Evolutionary conservation across 2,797 vertebrate genomes (phyloP), one percentile per base, ranked within the genome.

Genomic region (Sebastes elongatus): DNA sequence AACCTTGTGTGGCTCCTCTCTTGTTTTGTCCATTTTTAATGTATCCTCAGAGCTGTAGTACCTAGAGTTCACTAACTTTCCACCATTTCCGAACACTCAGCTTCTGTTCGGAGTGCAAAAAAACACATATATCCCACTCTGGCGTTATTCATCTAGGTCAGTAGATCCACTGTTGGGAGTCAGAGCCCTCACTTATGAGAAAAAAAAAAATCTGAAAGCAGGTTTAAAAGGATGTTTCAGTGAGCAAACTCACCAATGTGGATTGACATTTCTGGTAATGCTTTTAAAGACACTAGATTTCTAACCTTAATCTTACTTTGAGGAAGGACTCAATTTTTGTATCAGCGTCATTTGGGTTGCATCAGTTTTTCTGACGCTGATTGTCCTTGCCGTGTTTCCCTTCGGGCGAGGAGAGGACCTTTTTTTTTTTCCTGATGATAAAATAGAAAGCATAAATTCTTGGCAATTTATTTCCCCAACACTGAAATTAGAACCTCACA

Each of bases 341-440:
- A 69, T 81, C 62, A n/a, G 53, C 55, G 78, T 90, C 88, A 89
- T 89, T 88, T 87, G 61, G 86, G 71, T 89, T 85, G 74, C 86
- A 86, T 92, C 91, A 88, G 62, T 81, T 84, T 81, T 86, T 80
- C 60, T 90, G 90, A 93, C 79, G 75, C 76, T 92, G 86, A 94
- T 91, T 71, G 83, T 74, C 84, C 82, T 88, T 88, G 91, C 88
- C 83, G 90, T 86, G 59, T 86, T 84, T 93, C 67, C 88, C 91
- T 82, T 82, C 57, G 1, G 82, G 91, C 89, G 91, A 91, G 78
- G 84, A 88, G 62, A 78, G 67, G 65, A 68, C 68, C 84, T 91
- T 81, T 89, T 85, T 46, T 46, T 82, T 89, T 85, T 85, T 91
- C 83, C 80, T 33, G 59, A 76, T 78, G 81, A 85, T 79, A 88